A percentile compares a stretch with the other conserved stretches of the same genome.
These are phyloP conservation scores for Prunella himalayana DNA, from an alignment of 2,113 vertebrate genomes.

Conservation along the genomic window DNA sequence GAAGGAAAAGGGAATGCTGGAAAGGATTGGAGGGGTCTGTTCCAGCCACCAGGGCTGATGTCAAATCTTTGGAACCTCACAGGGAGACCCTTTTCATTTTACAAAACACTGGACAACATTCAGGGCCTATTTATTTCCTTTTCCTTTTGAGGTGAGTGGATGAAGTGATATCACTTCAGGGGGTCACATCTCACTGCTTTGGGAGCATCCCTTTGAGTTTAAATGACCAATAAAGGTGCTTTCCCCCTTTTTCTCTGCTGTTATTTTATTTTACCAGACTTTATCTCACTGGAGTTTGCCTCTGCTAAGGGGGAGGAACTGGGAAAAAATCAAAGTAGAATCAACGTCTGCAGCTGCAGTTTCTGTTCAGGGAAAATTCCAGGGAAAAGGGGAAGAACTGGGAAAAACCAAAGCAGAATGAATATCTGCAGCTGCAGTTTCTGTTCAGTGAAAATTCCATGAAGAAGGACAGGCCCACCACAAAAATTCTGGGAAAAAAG, in stretches of 20 bases:
- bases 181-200: not conserved
- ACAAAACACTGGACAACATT: not conserved
- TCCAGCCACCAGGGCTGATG: not conserved
- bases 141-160: not conserved
- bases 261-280: not conserved
- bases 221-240: not conserved
- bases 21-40: not conserved
- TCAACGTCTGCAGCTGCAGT: fast-evolving
- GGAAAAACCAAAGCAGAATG: not conserved
- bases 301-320: not conserved
- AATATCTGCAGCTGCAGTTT: not conserved
- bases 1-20: not conserved
- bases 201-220: not conserved
- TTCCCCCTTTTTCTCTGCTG: not conserved
- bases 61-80: not conserved
- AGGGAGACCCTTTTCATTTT: not conserved
- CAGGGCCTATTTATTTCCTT: not conserved
- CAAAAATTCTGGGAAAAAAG: not conserved
- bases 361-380: not conserved
- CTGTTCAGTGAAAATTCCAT: not conserved
- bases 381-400: not conserved
- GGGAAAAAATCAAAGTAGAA: not conserved
- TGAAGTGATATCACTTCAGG: not conserved
- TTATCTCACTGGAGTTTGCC: not conserved
- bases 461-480: not conserved